phyloP scores from a whole-genome alignment of 2,797 vertebrate genomes.

The Ambastaia sidthimunki region DNA sequence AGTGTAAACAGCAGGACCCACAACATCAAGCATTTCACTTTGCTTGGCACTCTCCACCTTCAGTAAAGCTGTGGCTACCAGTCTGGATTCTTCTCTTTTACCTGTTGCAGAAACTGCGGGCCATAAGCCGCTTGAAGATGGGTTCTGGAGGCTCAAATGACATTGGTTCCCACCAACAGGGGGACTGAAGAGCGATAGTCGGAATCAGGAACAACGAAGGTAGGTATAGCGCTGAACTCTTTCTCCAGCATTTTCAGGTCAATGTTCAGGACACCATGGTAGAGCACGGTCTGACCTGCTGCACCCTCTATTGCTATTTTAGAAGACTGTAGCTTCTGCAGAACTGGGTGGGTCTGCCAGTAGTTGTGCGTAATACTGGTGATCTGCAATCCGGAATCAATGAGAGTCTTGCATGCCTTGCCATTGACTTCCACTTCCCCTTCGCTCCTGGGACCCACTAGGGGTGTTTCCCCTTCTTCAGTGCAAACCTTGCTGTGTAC shows the following conservation, averaged over 20 bases:
- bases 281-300: conserved; percentile 34
- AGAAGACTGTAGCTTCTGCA: conserved; percentile 39
- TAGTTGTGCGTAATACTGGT: conserved; percentile 55
- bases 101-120: not conserved
- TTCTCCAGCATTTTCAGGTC: conserved; percentile 25
- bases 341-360: conserved; percentile 47
- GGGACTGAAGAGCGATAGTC: conserved; percentile 44
- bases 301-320: conserved; percentile 57
- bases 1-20: conserved; percentile 35
- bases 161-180: conserved; percentile 53
- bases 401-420: conserved; percentile 50
- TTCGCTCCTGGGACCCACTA: conserved; percentile 28
- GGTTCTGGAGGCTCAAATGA: not conserved
- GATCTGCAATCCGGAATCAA: conserved; percentile 62
- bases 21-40: not conserved
- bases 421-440: conserved; percentile 57
- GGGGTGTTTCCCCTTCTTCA: not conserved
- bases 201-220: conserved; percentile 58
- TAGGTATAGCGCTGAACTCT: conserved; percentile 38
- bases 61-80: conserved; percentile 46
- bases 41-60: conserved; percentile 47
- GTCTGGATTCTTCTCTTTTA: not conserved
- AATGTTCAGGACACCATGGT: conserved; percentile 51
- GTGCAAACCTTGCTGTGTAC: not conserved
- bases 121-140: not conserved